phyloP scores from a whole-genome alignment of 92 coral and sea anemone genomes.

The Porites rus region DNA sequence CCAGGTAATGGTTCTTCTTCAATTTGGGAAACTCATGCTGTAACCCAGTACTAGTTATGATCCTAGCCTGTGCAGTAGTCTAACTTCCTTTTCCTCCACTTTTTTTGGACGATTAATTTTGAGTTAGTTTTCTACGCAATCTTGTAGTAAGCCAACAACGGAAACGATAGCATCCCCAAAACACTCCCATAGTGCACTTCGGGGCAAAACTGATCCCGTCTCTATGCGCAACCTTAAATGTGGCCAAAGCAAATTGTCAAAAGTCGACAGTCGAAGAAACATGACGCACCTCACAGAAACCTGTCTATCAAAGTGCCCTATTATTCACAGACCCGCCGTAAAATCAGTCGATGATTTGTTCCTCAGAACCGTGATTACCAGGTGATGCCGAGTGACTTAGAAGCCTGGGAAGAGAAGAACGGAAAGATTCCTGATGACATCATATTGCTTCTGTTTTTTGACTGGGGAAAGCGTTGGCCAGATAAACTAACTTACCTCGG shows the following conservation, averaged over 20 bases:
- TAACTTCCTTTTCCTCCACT: background rate
- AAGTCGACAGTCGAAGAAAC: no score
- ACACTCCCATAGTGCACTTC: no score
- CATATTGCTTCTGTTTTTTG: conserved; percentile 64
- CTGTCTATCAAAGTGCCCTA: no score
- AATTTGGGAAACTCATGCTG: background rate
- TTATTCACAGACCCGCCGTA: background rate
- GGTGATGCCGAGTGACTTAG: conserved; percentile 62
- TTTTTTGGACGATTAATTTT: no score
- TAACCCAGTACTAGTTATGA: background rate
- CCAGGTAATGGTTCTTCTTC: background rate
- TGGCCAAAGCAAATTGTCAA: no score
- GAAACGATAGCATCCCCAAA: no score
- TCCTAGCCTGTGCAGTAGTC: background rate
- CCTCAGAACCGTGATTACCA: conserved; percentile 56
- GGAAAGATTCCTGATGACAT: conserved; percentile 74
- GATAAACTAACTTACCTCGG: conserved; percentile 68
- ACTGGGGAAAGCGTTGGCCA: conserved; percentile 83
- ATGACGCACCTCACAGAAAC: no score
- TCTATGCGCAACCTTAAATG: no score
- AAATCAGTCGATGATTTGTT: background rate
- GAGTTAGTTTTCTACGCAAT: no score
- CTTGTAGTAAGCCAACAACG: no score
- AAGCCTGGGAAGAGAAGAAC: conserved; percentile 68
- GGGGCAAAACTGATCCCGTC: no score